These are phyloP conservation scores for Proteles cristata DNA, from an alignment of 2,113 vertebrate species.

Conservation along the genomic window DNA sequence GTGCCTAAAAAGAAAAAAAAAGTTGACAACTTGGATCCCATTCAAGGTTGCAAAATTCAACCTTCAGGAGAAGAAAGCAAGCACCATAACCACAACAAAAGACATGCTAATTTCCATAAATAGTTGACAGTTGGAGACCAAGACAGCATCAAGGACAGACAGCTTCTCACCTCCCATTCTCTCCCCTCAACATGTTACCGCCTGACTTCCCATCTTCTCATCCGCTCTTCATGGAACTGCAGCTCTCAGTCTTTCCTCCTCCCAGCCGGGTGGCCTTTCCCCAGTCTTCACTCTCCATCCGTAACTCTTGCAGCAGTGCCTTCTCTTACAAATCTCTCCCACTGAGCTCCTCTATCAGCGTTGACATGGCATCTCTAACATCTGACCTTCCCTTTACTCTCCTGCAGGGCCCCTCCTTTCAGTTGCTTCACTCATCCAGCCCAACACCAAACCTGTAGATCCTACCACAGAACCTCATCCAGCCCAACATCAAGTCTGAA, in stretches of 20 bases:
- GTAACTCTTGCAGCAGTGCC: fast-evolving
- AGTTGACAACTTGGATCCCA: background rate
- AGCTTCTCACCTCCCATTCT: no score
- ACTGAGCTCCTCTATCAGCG: background rate
- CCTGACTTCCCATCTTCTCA: background rate
- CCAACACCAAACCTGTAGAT: no score
- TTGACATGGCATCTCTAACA: no score
- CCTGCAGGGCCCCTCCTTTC: background rate
- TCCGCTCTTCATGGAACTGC: background rate
- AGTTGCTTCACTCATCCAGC: no score
- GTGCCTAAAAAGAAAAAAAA: background rate
- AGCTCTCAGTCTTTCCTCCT: no score
- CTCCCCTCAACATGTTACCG: no score
- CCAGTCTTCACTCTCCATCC: background rate
- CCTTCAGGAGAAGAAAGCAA: background rate
- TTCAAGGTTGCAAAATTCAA: background rate
- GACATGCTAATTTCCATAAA: fast-evolving
- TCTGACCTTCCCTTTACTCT: background rate
- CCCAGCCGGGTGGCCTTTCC: background rate
- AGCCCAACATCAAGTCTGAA: background rate
- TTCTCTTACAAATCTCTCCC: background rate
- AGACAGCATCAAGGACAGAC: background rate
- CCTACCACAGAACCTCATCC: no score
- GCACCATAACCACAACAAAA: background rate
- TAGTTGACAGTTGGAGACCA: fast-evolving